Conservation (phyloP, 2,888 invertebrate species). For the Macrosiphum euphorbiae region DNA sequence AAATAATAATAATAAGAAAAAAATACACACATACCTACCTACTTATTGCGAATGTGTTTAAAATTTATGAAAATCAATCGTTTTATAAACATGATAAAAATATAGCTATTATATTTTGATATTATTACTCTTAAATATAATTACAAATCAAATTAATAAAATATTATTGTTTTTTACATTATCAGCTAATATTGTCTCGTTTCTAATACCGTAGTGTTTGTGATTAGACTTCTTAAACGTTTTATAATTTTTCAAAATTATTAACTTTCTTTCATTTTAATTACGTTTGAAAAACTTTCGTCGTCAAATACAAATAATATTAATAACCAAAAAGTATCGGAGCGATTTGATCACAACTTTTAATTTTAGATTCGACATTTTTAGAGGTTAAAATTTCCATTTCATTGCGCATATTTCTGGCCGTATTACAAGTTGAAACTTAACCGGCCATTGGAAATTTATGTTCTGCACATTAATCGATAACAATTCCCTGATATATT, state of each 20-base stretch:
- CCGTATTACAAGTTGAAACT: conserved; percentile 46
- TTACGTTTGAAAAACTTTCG: neutral
- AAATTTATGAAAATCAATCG: neutral
- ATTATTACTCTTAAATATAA: neutral
- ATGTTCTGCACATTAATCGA: conserved; percentile 42
- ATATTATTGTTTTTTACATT: neutral
- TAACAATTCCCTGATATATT: conserved; percentile 2
- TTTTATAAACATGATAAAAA: neutral
- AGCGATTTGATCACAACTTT: neutral
- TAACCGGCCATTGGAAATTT: conserved; percentile 29
- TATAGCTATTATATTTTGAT: neutral
- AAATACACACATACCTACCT: too few relatives aligned
- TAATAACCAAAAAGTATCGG: neutral
- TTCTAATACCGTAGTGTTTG: neutral
- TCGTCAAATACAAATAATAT: neutral
- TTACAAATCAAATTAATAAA: neutral
- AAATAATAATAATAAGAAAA: neutral
- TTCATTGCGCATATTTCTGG: conserved; percentile 52
- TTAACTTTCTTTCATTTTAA: neutral
- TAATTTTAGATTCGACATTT: conserved; percentile 41
- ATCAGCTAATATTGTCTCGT: neutral
- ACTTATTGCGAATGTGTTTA: neutral
- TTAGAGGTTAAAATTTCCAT: conserved; percentile 27
- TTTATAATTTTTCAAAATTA: neutral
- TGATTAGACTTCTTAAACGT: neutral